These are phyloP conservation scores for Achatina immaculata DNA, from an alignment of 1,140 invertebrate species.

Conservation along the genomic window DNA sequence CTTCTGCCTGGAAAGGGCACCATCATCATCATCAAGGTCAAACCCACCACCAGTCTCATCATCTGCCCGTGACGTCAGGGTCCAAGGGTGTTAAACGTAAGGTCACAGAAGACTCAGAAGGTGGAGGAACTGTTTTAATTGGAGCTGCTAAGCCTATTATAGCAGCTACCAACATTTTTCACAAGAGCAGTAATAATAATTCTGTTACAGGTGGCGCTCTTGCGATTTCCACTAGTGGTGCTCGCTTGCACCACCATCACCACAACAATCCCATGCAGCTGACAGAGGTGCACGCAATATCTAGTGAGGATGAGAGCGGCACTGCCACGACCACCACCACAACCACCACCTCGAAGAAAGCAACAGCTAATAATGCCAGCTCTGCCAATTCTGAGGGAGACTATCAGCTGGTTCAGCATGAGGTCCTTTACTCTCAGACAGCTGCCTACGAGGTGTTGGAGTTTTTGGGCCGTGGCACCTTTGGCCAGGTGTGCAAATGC, in stretches of 20 bases:
- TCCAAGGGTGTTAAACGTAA: neutral
- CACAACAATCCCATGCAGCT: conserved; percentile 72
- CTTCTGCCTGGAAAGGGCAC: conserved; percentile 30
- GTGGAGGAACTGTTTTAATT: conserved; percentile 23
- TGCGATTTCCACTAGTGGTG: conserved; percentile 60
- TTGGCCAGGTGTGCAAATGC: conserved; percentile 99
- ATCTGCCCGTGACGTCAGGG: neutral
- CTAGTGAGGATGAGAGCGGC: conserved; percentile 66
- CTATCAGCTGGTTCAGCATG: conserved; percentile 98
- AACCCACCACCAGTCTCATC: neutral
- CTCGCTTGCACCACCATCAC: conserved; percentile 80
- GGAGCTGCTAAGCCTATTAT: conserved; percentile 18
- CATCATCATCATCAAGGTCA: neutral
- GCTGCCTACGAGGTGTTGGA: conserved; percentile 97
- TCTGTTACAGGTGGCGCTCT: conserved; percentile 31
- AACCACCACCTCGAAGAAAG: conserved; percentile 81
- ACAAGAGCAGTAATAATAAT: neutral
- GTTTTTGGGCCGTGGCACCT: conserved; percentile 97
- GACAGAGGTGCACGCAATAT: conserved; percentile 63
- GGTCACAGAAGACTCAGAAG: neutral
- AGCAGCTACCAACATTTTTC: conserved; percentile 1
- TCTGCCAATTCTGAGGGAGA: conserved; percentile 85
- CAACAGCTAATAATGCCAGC: conserved; percentile 75
- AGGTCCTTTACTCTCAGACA: conserved; percentile 92
- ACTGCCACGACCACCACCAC: conserved; percentile 74